Evolutionary conservation across 1,140 invertebrate species (phyloP).

Genomic region (Drosophila ananassae): DNA sequence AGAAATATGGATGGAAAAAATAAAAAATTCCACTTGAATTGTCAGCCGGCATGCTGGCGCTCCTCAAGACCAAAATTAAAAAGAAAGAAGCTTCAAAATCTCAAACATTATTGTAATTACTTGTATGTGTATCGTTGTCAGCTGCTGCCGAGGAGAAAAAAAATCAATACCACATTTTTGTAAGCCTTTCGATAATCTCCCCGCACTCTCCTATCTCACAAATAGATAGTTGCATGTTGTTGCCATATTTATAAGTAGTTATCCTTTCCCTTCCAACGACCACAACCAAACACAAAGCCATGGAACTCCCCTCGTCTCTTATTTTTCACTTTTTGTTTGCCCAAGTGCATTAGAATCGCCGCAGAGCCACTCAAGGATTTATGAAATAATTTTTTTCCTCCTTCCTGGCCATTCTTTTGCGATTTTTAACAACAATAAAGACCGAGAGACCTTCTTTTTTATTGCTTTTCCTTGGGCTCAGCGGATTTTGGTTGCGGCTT

Average conservation of each 20-base stretch:
- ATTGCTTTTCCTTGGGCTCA: constrained; percentile 13
- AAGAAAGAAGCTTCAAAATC: constrained; percentile 28
- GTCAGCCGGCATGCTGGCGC: constrained; percentile 69
- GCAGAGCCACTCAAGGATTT: constrained; percentile 61
- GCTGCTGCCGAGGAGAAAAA: constrained; percentile 36
- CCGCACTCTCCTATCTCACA: constrained; percentile 4
- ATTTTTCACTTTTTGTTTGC: constrained; percentile 50
- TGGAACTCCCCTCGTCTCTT: constrained; percentile 30
- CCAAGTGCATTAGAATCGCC: constrained; percentile 75
- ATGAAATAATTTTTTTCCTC: constrained; percentile 72
- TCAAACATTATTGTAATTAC: constrained; percentile 58
- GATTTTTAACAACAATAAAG: constrained; percentile 39
- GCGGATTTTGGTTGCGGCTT: constrained; percentile 55
- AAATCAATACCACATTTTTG: constrained; percentile 73
- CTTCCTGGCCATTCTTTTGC: constrained; percentile 35
- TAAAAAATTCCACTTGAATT: constrained; percentile 71
- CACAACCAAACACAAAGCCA: constrained; percentile 33
- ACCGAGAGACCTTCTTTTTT: constrained; percentile 15
- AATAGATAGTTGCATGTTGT: constrained; percentile 67
- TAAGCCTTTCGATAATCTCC: constrained; percentile 69
- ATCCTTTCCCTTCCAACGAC: constrained; percentile 28
- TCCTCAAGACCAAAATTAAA: constrained; percentile 29
- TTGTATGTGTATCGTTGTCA: constrained; percentile 58
- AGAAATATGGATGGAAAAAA: constrained; percentile 27
- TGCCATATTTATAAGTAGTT: constrained; percentile 62